phyloP scores from a whole-genome alignment of 53 echinoderm and acorn worm species.

The Henricia sp. region DNA sequence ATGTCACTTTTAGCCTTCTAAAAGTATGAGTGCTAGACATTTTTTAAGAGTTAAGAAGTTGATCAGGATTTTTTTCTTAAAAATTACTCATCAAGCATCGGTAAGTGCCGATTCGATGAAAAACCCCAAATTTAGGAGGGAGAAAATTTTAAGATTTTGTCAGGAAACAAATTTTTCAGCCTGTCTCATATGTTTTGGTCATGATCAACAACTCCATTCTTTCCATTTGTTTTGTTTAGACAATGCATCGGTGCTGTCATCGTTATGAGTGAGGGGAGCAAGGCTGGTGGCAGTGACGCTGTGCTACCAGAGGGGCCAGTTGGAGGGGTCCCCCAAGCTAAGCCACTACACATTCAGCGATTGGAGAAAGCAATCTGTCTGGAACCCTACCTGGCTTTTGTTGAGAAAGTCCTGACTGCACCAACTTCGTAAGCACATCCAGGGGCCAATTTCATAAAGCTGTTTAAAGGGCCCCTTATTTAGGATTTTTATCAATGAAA shows the following conservation, averaged over 20 bases:
- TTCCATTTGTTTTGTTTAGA: not conserved
- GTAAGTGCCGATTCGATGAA: no score
- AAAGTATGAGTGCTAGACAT: no score
- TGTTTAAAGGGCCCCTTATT: no score
- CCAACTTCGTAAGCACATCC: constrained; percentile 63
- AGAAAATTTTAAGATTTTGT: no score
- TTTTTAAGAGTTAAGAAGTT: no score
- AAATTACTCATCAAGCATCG: no score
- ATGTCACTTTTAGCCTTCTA: no score
- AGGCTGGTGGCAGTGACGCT: constrained; percentile 66
- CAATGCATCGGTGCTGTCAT: constrained; percentile 30
- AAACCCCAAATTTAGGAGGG: no score
- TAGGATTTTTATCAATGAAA: no score
- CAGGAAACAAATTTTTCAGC: no score
- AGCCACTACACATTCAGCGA: constrained; percentile 91
- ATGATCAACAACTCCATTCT: not conserved
- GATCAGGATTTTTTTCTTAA: no score
- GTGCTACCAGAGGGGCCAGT: constrained; percentile 88
- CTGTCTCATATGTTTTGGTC: no score
- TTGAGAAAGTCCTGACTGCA: constrained; percentile 80
- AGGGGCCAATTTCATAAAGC: not conserved
- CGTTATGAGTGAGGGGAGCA: constrained; percentile 73
- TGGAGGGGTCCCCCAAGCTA: constrained; percentile 89
- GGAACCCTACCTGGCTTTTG: constrained; percentile 79
- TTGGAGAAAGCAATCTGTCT: constrained; percentile 82